Conservation (phyloP, 1,140 invertebrate species). For the Meloidogyne exigua region DNA sequence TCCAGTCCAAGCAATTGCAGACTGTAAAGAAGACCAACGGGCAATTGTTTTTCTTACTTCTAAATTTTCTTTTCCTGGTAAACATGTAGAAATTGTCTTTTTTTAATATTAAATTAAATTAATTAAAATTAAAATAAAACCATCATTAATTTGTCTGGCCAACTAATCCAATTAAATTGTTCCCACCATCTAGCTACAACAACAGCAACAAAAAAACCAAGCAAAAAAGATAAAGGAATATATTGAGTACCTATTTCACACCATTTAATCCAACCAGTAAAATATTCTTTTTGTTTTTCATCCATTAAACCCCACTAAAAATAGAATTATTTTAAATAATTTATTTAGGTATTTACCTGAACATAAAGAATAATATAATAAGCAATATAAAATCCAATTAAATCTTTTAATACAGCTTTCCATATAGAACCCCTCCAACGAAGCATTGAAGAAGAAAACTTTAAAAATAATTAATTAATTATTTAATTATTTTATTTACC, state of each 20-base stretch:
- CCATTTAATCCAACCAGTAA: conserved; percentile 64
- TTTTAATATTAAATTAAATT: neutral
- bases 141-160: conserved; percentile 64
- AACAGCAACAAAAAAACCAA: conserved; percentile 64
- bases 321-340: conserved; percentile 2
- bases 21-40: conserved; percentile 58
- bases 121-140: conserved; percentile 13
- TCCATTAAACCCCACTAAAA: conserved; percentile 63
- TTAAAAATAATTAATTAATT: conserved; percentile 38
- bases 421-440: conserved; percentile 61
- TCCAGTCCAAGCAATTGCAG: conserved; percentile 63
- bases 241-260: conserved; percentile 59
- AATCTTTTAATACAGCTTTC: conserved; percentile 63
- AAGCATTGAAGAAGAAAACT: conserved; percentile 60
- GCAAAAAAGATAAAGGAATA: conserved; percentile 62
- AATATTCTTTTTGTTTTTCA: conserved; percentile 63
- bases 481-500: neutral
- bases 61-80: conserved; percentile 55
- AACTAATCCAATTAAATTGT: conserved; percentile 63
- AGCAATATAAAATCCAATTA: conserved; percentile 62
- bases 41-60: conserved; percentile 56
- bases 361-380: conserved; percentile 63
- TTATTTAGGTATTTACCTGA: conserved; percentile 44
- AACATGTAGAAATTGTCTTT: conserved; percentile 43
- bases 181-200: conserved; percentile 64